Percentiles rank a stretch among this genome's conserved stretches.
Evolutionary conservation across 2,113 vertebrate genomes (phyloP).

Genomic region (Salminus brasiliensis): DNA sequence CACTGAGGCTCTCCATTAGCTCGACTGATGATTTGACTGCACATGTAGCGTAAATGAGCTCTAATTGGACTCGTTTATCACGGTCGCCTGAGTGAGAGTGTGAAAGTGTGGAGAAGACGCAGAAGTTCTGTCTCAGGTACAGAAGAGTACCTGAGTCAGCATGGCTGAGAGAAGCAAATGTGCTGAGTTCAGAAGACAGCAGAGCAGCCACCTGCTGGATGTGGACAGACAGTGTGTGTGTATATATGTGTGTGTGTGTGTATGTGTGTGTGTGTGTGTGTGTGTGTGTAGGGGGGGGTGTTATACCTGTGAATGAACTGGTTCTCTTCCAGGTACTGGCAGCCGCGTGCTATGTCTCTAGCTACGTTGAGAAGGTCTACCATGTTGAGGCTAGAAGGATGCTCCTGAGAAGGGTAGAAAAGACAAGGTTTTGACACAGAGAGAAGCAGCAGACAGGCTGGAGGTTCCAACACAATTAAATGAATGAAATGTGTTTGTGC

Average conservation of each 20-base stretch:
- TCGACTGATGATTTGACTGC: conserved; percentile 68
- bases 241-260: no score
- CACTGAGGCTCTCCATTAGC: conserved; percentile 52
- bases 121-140: conserved; percentile 33
- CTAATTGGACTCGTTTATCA: conserved; percentile 68
- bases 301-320: conserved; percentile 97
- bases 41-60: conserved; percentile 60
- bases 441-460: neutral
- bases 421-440: neutral
- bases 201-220: conserved; percentile 29
- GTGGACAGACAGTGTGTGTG: neutral
- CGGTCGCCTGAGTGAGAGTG: conserved; percentile 45
- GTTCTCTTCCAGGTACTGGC: conserved; percentile 97
- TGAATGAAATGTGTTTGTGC: no score
- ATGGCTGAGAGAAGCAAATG: conserved; percentile 1
- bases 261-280: no score
- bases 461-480: neutral
- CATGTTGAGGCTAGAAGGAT: conserved; percentile 92
- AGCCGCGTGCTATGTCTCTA: conserved; percentile 94
- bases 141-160: neutral
- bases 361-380: conserved; percentile 94
- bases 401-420: conserved; percentile 77
- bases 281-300: no score
- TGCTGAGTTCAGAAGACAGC: conserved; percentile 32
- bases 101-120: conserved; percentile 32